Evolutionary conservation across 2,888 invertebrate species (phyloP).

Genomic region (Timema cristinae): DNA sequence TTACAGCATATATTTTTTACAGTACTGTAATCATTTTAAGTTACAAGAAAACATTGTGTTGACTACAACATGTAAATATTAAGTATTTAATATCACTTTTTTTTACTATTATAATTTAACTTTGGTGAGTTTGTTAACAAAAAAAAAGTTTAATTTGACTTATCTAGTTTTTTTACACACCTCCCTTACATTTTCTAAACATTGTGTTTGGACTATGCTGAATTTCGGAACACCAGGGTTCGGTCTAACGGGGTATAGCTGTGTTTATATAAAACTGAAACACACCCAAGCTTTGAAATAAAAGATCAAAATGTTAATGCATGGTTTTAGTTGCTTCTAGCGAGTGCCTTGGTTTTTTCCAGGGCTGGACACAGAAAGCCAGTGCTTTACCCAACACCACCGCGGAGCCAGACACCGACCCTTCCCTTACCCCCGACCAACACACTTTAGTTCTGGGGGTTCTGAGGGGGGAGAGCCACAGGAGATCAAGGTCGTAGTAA

Average conservation of each 20-base stretch:
- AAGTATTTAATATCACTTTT: no score
- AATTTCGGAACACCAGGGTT: neutral
- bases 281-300: neutral
- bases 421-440: conserved; percentile 12
- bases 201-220: no score
- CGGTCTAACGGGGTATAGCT: neutral
- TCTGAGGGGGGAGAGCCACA: conserved; percentile 43
- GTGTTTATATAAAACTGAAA: neutral
- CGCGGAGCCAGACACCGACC: conserved; percentile 23
- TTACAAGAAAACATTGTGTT: no score
- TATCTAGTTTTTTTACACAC: no score
- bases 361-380: conserved; percentile 46
- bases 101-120: no score
- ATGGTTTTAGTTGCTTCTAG: no score
- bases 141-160: no score
- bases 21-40: no score
- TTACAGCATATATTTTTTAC: no score
- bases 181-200: no score
- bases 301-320: neutral
- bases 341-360: conserved; percentile 38
- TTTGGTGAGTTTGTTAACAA: no score
- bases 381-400: conserved; percentile 42
- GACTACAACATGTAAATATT: no score
- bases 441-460: conserved; percentile 32
- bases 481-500: conserved; percentile 31